Percentiles rank a stretch among this genome's conserved stretches.
phyloP scores from a whole-genome alignment of 92 coral and sea anemone genomes.

The Umimayanthus chanpuru region DNA sequence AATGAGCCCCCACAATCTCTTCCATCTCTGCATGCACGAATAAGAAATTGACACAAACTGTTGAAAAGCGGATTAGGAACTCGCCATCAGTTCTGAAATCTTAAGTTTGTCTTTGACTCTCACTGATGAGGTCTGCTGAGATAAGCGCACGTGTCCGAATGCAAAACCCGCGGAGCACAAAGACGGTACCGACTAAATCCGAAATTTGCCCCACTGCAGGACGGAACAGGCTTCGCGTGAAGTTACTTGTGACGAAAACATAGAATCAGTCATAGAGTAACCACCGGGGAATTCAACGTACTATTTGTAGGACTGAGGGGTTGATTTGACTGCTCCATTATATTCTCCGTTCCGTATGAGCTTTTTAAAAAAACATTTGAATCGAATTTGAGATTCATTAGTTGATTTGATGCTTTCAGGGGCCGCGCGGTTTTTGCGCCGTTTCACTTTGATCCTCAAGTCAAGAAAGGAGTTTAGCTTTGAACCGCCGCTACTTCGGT shows the following conservation, averaged over 20 bases:
- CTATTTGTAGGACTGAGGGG: background rate
- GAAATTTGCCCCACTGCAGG: background rate
- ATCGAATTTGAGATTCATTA: conserved; percentile 13
- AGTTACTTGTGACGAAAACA: background rate
- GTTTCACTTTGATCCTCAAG: conserved; percentile 77
- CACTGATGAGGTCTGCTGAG: background rate
- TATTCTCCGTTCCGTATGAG: background rate
- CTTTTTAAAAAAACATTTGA: background rate
- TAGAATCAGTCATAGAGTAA: background rate
- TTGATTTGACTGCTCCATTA: background rate
- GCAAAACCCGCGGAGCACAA: conserved; percentile 18
- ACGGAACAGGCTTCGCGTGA: background rate
- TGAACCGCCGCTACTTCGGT: conserved; percentile 72
- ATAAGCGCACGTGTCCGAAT: conserved; percentile 19
- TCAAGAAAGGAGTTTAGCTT: conserved; percentile 64
- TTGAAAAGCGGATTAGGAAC: conserved; percentile 7
- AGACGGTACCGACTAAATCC: conserved; percentile 17
- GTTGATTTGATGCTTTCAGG: conserved; percentile 20
- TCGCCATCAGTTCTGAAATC: conserved; percentile 2
- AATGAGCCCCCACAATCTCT: background rate
- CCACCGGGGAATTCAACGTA: background rate
- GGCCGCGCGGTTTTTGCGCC: conserved; percentile 63
- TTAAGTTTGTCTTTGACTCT: conserved; percentile 19
- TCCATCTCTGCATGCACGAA: conserved; percentile 22
- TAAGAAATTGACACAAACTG: background rate